Evolutionary conservation across 2,113 vertebrate species (phyloP).

Genomic region (Scalopus aquaticus): DNA sequence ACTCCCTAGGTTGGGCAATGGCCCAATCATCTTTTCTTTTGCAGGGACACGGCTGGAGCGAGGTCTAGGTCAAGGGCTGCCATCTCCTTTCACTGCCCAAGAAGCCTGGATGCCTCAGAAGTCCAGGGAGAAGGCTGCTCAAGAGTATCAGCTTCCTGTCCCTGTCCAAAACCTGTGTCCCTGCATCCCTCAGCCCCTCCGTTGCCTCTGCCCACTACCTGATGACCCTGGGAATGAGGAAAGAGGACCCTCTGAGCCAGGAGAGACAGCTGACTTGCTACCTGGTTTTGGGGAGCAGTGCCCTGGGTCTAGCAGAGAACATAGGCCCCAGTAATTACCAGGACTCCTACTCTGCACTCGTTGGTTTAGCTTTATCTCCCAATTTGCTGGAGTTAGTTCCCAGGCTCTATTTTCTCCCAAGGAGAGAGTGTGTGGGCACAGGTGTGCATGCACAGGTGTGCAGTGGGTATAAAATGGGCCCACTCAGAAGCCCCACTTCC

Average conservation of each 20-base stretch:
- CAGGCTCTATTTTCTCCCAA: background rate
- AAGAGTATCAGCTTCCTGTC: conserved; percentile 74
- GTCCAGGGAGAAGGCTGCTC: background rate
- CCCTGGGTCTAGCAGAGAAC: background rate
- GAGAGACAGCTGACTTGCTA: conserved; percentile 84
- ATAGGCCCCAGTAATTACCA: conserved; percentile 41
- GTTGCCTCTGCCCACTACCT: conserved; percentile 82
- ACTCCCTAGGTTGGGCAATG: background rate
- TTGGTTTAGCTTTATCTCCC: conserved; percentile 24
- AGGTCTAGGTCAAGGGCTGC: conserved; percentile 56
- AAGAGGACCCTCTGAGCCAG: conserved; percentile 4
- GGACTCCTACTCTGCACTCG: background rate
- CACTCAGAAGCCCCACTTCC: background rate
- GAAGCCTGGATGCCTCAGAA: background rate
- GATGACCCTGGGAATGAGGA: conserved; percentile 54
- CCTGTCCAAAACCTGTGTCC: conserved; percentile 70
- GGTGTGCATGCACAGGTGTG: background rate
- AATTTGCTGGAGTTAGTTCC: background rate
- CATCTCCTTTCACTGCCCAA: background rate
- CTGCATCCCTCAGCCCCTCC: conserved; percentile 77
- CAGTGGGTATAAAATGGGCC: background rate
- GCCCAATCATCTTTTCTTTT: background rate
- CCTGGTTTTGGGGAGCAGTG: background rate
- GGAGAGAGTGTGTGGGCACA: background rate
- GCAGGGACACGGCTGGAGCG: conserved; percentile 61